Base-by-base conservation (phyloP, 1,140 invertebrate species). In the Drosophila ananassae region DNA sequence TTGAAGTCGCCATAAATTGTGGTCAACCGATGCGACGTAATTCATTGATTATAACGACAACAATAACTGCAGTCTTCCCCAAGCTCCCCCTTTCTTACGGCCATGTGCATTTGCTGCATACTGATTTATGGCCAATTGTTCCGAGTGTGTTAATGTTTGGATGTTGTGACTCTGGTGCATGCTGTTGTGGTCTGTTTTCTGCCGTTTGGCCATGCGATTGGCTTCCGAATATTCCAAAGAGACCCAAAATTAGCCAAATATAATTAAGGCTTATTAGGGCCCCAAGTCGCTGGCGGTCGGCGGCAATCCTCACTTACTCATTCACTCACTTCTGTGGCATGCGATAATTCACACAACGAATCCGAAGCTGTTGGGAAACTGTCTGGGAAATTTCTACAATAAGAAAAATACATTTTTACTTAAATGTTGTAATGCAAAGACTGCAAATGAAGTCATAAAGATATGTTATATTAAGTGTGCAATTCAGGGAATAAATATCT, bases 21-120 rank as follows among this genome's bases (percentile, higher is more conserved):
- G 83, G 83, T 89, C 83, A 87, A 79, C 83, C 83, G 83, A 87
- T 89, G 83, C 79, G 72, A 89, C 79, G 83, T 87, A 83, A 87
- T 89, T 89, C 83, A 87, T 89, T 87, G 83, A 89, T 82, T 89
- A 87, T 87, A 87, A 89, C 83, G 83, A 87, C 83, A 77, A 83
- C 83, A 89, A 83, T 89, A 87, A 83, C 84, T 76, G 83, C 72
- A 73, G 55, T 72, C 60, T 58, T 53, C 46, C 28, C 58, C 32
- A 13, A 2, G 9, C 25, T 28, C 8, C 53, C 37, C 55, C 22
- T 28, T 28, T 34, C 32, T 12, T 34, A 13, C 34, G 12, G 32
- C 53, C n/a, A 52, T 74, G 55, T 9, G 74, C 82, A 85, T 85
- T 75, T 75, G 81, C 64, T 75, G 79, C 73, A 62, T 53, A 47